Conservation (phyloP, 2,888 invertebrate species). For the Trichogramma dendrolimi region DNA sequence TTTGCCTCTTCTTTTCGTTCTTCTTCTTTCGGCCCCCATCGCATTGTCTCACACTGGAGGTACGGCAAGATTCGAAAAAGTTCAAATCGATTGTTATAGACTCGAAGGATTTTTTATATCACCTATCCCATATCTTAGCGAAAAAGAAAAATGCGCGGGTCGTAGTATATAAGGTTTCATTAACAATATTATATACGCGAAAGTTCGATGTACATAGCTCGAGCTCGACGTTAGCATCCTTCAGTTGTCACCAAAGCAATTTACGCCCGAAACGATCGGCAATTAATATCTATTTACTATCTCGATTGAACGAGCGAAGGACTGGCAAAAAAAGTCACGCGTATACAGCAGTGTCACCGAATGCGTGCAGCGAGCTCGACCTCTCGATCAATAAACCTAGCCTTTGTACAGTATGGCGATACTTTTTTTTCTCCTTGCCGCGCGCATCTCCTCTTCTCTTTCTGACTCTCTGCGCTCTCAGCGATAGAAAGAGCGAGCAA, state of each 20-base stretch:
- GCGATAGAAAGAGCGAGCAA: not conserved
- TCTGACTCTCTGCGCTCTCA: constrained; percentile 15
- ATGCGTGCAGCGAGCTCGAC: constrained; percentile 44
- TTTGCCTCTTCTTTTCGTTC: not conserved
- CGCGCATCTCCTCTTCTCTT: constrained; percentile 21
- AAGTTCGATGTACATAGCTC: too few relatives aligned
- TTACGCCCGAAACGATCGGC: constrained; percentile 13
- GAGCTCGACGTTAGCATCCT: too few relatives aligned
- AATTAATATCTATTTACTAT: constrained; percentile 30
- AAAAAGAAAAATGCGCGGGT: too few relatives aligned
- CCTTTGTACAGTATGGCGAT: constrained; percentile 26
- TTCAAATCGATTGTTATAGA: too few relatives aligned
- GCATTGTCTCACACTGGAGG: too few relatives aligned
- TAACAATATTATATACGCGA: too few relatives aligned
- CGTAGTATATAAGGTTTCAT: too few relatives aligned
- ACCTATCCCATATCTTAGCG: too few relatives aligned
- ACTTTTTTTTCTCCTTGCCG: constrained; percentile 21
- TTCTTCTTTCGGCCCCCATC: too few relatives aligned
- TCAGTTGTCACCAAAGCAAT: not conserved
- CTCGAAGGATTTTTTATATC: too few relatives aligned
- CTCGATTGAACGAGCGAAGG: not conserved
- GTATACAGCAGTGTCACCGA: constrained; percentile 35
- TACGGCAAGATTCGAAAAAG: too few relatives aligned
- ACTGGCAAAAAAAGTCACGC: constrained; percentile 5
- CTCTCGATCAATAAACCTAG: constrained; percentile 49